A percentile compares a stretch with the other conserved stretches of the same genome.
These are phyloP conservation scores for Leuctra nigra DNA, from an alignment of 2,888 invertebrate genomes.

Conservation along the genomic window DNA sequence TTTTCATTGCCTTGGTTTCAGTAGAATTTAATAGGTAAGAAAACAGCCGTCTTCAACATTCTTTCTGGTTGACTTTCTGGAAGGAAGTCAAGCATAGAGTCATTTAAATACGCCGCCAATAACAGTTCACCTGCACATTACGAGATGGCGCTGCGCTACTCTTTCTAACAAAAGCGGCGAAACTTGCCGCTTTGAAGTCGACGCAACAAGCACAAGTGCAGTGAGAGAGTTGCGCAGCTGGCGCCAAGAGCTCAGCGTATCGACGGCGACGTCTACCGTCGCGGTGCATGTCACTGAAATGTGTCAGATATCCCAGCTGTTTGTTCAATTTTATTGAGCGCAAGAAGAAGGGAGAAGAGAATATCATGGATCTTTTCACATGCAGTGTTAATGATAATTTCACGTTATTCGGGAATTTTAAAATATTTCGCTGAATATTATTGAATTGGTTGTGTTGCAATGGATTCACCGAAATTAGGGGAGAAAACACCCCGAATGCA, in stretches of 20 bases:
- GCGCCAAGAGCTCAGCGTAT: background rate
- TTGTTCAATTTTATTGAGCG: background rate
- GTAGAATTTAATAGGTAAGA: no score
- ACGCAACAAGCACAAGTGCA: background rate
- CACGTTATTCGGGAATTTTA: background rate
- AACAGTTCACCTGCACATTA: no score
- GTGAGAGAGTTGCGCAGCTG: background rate
- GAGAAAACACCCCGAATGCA: slow-evolving; percentile 28
- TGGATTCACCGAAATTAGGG: slow-evolving; percentile 31
- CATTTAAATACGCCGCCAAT: no score
- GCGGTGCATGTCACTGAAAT: slow-evolving; percentile 4
- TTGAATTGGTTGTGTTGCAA: slow-evolving; percentile 3
- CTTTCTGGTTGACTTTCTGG: no score
- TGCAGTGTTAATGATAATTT: no score
- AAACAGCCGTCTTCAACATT: no score
- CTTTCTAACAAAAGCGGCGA: no score
- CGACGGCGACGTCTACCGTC: slow-evolving; percentile 6
- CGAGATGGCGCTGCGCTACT: no score
- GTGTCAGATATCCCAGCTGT: slow-evolving; percentile 1
- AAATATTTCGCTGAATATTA: background rate
- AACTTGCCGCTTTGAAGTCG: no score
- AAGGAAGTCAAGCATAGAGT: no score
- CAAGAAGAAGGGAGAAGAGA: background rate
- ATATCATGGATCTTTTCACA: no score
- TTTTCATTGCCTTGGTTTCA: no score